Evolutionary conservation across 2,888 invertebrate genomes (phyloP).

Genomic region (Beris chalybata): DNA sequence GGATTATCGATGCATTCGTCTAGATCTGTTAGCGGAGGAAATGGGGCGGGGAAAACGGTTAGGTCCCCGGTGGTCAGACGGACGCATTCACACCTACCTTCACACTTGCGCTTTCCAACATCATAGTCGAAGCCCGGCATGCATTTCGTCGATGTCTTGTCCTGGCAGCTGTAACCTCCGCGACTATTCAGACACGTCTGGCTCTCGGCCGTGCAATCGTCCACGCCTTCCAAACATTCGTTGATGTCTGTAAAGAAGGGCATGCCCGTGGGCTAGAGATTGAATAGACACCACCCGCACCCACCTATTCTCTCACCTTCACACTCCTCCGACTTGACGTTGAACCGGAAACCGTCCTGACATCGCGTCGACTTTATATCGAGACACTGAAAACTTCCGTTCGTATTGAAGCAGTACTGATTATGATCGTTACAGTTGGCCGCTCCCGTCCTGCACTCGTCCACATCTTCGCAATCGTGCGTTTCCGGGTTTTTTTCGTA

Average conservation of each 20-base stretch:
- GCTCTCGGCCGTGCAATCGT: slow-evolving; percentile 67
- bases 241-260: slow-evolving; percentile 64
- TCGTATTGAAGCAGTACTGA: slow-evolving; percentile 48
- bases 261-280: neutral
- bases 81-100: too few species aligned
- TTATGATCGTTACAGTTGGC: slow-evolving; percentile 52
- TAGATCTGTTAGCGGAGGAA: slow-evolving; percentile 61
- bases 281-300: neutral
- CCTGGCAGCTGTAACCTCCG: slow-evolving; percentile 70
- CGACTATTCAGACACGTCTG: slow-evolving; percentile 73
- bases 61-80: slow-evolving; percentile 28
- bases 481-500: slow-evolving; percentile 8
- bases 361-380: slow-evolving; percentile 47
- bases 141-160: slow-evolving; percentile 62
- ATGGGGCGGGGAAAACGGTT: neutral
- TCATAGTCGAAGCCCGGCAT: slow-evolving; percentile 68
- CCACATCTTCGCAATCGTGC: slow-evolving; percentile 62
- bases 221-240: slow-evolving; percentile 67
- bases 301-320: too few species aligned
- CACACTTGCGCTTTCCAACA: slow-evolving; percentile 59
- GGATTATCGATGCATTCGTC: slow-evolving; percentile 72
- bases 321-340: slow-evolving; percentile 60
- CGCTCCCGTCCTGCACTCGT: slow-evolving; percentile 70
- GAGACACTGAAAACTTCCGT: slow-evolving; percentile 67
- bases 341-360: slow-evolving; percentile 60